Percentiles rank a stretch among this genome's conserved stretches.
Evolutionary conservation across 2,797 vertebrate genomes (phyloP).

Genomic region (Micromesistius poutassou): DNA sequence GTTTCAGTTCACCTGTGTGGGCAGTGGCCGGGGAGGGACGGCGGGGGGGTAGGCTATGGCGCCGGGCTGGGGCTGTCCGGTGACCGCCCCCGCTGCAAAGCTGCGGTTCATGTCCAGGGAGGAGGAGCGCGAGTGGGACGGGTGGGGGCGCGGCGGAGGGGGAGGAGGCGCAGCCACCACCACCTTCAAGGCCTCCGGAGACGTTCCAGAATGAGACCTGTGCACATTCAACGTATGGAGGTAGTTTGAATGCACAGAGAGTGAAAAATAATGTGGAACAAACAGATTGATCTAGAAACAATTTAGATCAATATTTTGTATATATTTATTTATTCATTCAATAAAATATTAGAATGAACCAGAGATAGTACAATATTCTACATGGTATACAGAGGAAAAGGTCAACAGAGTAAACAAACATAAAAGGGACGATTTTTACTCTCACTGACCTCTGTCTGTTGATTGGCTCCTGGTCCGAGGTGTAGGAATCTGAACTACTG

Average conservation of each 20-base stretch:
- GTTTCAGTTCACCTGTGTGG: constrained; percentile 81
- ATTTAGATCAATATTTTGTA: not conserved
- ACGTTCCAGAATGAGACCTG: constrained; percentile 95
- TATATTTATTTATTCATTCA: too few relatives aligned
- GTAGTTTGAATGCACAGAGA: not conserved
- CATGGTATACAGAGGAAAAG: not conserved
- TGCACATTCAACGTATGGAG: constrained; percentile 6
- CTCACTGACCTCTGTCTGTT: constrained; percentile 87
- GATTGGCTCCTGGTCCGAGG: constrained; percentile 93
- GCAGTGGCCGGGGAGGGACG: constrained; percentile 93
- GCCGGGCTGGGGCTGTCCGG: constrained; percentile 83
- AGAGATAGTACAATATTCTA: not conserved
- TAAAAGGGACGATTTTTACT: not conserved
- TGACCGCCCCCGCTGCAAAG: constrained; percentile 75
- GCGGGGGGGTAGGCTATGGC: constrained; percentile 89
- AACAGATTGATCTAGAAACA: not conserved
- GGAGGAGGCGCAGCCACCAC: constrained; percentile 88
- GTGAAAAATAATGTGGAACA: too few relatives aligned
- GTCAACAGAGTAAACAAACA: not conserved
- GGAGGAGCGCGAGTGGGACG: constrained; percentile 93
- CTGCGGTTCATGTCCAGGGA: constrained; percentile 97
- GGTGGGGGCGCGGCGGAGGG: constrained; percentile 90
- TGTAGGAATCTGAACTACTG: constrained; percentile 96
- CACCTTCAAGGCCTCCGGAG: constrained; percentile 82
- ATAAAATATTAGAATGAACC: not conserved